phyloP scores from a whole-genome alignment of 2,113 vertebrate species.

The Burhinus bistriatus region DNA sequence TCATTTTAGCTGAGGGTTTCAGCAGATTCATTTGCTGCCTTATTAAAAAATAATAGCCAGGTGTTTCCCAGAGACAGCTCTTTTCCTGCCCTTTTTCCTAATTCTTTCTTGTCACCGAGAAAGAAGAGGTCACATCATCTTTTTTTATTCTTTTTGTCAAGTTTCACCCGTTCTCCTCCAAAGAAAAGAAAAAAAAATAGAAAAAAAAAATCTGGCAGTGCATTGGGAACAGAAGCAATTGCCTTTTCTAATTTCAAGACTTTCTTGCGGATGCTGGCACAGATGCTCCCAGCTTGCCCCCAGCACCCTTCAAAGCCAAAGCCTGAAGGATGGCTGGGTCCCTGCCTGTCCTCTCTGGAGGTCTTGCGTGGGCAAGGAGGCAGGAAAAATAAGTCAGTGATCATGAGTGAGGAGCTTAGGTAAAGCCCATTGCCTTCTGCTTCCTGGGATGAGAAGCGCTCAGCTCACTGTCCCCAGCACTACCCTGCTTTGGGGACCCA shows the following conservation, averaged over 20 bases:
- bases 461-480: neutral
- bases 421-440: neutral
- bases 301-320: neutral
- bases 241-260: neutral
- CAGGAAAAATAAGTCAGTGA: neutral
- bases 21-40: neutral
- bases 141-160: neutral
- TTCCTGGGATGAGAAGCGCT: neutral
- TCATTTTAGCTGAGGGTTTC: neutral
- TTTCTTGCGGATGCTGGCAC: neutral
- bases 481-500: neutral
- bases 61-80: neutral
- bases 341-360: neutral
- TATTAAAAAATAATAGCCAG: constrained; percentile 4
- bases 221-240: neutral
- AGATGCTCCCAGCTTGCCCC: neutral
- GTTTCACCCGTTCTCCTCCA: neutral
- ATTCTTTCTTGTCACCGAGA: neutral
- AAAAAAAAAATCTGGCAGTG: neutral
- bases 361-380: neutral
- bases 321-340: neutral
- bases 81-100: neutral
- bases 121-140: neutral
- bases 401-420: neutral
- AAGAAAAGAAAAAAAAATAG: too few species aligned